A percentile compares a stretch with the other conserved stretches of the same genome.
Conservation (phyloP, 2,113 vertebrate genomes). For the Alethe diademata region DNA sequence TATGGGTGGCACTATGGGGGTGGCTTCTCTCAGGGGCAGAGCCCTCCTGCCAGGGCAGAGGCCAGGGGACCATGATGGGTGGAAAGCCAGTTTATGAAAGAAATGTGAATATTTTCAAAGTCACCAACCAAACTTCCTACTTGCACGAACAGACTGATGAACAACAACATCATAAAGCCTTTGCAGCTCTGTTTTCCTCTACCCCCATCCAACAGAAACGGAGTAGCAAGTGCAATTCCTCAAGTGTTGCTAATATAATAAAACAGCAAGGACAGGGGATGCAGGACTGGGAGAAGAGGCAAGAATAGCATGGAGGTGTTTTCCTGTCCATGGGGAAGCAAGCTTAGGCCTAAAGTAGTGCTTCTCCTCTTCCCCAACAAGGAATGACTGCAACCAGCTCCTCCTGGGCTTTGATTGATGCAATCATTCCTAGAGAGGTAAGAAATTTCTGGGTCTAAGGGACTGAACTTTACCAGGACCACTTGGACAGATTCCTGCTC, state of each 20-base stretch:
- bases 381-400: neutral
- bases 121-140: neutral
- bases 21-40: neutral
- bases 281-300: neutral
- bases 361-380: neutral
- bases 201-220: fast-evolving
- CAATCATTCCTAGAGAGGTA: neutral
- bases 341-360: neutral
- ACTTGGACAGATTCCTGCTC: neutral
- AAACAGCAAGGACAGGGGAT: neutral
- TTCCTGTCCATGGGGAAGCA: neutral
- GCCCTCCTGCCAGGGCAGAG: neutral
- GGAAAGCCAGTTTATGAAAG: neutral
- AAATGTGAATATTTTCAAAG: neutral
- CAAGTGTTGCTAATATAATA: neutral
- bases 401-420: neutral
- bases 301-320: neutral
- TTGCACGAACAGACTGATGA: neutral
- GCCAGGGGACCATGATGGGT: fast-evolving
- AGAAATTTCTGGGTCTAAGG: neutral
- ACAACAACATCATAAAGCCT: neutral
- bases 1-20: neutral
- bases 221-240: neutral
- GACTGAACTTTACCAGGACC: neutral
- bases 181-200: neutral